Evolutionary conservation across 2,113 vertebrate genomes (phyloP).

Genomic region (Neodontobutis hainanensis): DNA sequence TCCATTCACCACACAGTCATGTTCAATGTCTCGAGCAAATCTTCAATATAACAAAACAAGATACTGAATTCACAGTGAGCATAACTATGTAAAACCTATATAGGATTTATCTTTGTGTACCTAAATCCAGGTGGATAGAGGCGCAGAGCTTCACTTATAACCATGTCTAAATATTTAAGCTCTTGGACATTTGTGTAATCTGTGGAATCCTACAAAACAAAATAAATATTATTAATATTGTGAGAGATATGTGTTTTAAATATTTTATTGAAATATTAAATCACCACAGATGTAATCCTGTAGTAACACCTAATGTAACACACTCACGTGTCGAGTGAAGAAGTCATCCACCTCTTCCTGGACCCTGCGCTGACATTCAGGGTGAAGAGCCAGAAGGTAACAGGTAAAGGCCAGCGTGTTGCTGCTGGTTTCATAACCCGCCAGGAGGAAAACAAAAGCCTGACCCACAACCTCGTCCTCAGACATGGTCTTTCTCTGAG

Average conservation of each 20-base stretch:
- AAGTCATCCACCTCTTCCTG: slow-evolving; percentile 87
- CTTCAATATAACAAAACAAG: slow-evolving; percentile 63
- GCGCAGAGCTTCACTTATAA: slow-evolving; percentile 87
- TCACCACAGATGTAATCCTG: not conserved
- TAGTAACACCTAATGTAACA: not conserved
- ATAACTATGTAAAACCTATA: too few species aligned
- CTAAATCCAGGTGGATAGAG: slow-evolving; percentile 94
- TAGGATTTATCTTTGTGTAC: slow-evolving; percentile 59
- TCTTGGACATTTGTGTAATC: slow-evolving; percentile 85
- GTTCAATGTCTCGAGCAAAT: slow-evolving; percentile 82
- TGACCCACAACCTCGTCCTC: slow-evolving; percentile 92
- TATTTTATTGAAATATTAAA: not conserved
- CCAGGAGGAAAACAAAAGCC: slow-evolving; percentile 89
- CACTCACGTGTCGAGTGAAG: slow-evolving; percentile 84
- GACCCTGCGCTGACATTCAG: slow-evolving; percentile 83
- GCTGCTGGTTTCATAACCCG: slow-evolving; percentile 89
- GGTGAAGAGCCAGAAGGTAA: slow-evolving; percentile 88
- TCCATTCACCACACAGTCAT: slow-evolving; percentile 84
- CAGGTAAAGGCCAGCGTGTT: slow-evolving; percentile 87
- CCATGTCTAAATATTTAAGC: slow-evolving; percentile 94
- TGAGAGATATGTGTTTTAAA: not conserved
- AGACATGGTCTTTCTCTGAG: slow-evolving; percentile 74
- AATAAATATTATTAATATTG: not conserved
- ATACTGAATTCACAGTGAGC: too few species aligned
- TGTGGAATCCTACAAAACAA: slow-evolving; percentile 75